These are phyloP conservation scores for Drosophila pectinifera DNA, from an alignment of 1,140 invertebrate genomes.

Conservation along the genomic window DNA sequence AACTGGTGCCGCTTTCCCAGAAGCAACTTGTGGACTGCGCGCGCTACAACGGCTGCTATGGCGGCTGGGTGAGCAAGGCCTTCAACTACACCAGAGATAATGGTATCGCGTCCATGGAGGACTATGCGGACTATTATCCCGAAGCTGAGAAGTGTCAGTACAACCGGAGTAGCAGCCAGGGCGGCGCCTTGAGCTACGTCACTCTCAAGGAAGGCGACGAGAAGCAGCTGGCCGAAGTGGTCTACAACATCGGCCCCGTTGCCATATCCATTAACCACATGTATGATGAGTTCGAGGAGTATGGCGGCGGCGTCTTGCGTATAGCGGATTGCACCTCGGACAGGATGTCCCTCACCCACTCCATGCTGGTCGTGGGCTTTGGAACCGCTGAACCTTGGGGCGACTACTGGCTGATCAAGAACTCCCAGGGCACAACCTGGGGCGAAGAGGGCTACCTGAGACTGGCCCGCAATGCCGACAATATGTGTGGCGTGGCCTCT, in stretches of 20 bases:
- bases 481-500: conserved; percentile 40
- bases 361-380: conserved; percentile 92
- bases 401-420: conserved; percentile 90
- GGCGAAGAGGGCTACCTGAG: conserved; percentile 88
- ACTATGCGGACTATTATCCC: conserved; percentile 90
- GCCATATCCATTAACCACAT: conserved; percentile 30
- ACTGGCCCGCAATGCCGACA: conserved; percentile 86
- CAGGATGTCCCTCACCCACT: neutral
- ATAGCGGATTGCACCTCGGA: conserved; percentile 88
- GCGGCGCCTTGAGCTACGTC: conserved; percentile 73
- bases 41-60: conserved; percentile 92
- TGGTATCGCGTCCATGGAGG: conserved; percentile 88
- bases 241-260: conserved; percentile 88
- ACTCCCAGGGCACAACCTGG: conserved; percentile 87
- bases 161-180: neutral
- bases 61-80: conserved; percentile 91
- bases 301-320: conserved; percentile 14
- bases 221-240: conserved; percentile 88
- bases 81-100: conserved; percentile 92
- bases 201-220: conserved; percentile 87
- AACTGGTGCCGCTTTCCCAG: conserved; percentile 92
- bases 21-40: conserved; percentile 97
- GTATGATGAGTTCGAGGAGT: conserved; percentile 9
- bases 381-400: conserved; percentile 53
- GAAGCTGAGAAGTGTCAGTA: conserved; percentile 85